Base-by-base conservation (phyloP, 1,140 invertebrate genomes). In the Bombus huntii region DNA sequence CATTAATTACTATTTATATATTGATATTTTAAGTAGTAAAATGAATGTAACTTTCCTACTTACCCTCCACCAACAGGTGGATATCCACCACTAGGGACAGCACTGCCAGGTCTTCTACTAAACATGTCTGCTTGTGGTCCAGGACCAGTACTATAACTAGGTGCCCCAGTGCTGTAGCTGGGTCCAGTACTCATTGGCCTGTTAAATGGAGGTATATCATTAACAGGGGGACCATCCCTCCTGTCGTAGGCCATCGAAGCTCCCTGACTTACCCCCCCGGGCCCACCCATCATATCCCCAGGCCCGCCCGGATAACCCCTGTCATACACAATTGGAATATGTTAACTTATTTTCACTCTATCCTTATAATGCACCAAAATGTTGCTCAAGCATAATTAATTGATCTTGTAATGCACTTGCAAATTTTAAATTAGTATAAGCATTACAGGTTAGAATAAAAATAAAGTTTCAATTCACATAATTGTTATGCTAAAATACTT, bases 101-200 rank as follows among this genome's bases (percentile, higher is more conserved):
- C 88, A 87, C 93, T 94, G 83, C 94, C 95, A 87, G 95, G 92
- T 92, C 95, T 93, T 91, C 95, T 93, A 87, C 94, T 95, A 83
- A 95, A 95, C 94, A 95, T 95, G 78, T 95, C 95, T 77, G 94
- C 91, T 92, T 95, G 95, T 77, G 94, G 94, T 90, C 93, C 94
- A 86, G 94, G 94, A 88, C 94, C 94, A 88, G 94, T 93, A 79
- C 92, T 95, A 82, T 95, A 95, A 88, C 92, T 95, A 47, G 94
- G 94, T 81, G 93, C 94, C 80, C 93, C 94, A 83, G 94, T 94
- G 86, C 91, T 95, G 82, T 95, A 95, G 89, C 88, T 94, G 31
- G 94, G 94, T 89, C 93, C 95, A 81, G 93, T 95, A 85, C 93
- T 93, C 89, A 95, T 93, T 83, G 93, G 92, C 92, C 94, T 95